Conservation (phyloP, 2,888 invertebrate genomes). For the Cabera pusaria region DNA sequence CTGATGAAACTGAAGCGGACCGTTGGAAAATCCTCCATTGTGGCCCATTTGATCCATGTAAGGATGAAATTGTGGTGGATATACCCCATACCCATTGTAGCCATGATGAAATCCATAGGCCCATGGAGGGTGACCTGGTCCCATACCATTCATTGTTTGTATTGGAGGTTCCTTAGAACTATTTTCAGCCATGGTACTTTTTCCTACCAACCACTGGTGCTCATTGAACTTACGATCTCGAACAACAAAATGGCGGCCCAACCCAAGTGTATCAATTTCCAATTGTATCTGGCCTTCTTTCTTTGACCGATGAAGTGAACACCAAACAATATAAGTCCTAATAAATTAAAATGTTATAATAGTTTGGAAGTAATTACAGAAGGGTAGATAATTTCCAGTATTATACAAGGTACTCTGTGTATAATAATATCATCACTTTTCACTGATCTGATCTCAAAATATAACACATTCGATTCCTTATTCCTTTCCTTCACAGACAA, state of each 20-base stretch:
- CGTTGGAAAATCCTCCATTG: slow-evolving; percentile 51
- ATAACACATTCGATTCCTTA: no score
- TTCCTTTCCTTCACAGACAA: no score
- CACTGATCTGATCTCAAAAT: no score
- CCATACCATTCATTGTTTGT: slow-evolving; percentile 73
- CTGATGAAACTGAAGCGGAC: slow-evolving; percentile 59
- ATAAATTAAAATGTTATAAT: no score
- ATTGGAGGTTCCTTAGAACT: slow-evolving; percentile 71
- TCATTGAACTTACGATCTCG: slow-evolving; percentile 18
- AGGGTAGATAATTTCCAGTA: no score
- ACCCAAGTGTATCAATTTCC: no score
- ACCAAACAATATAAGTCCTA: no score
- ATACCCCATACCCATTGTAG: slow-evolving; percentile 71
- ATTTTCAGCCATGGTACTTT: slow-evolving; percentile 64
- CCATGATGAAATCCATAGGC: slow-evolving; percentile 68
- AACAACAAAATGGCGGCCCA: slow-evolving; percentile 54
- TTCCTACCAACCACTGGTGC: slow-evolving; percentile 2
- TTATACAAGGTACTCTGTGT: no score
- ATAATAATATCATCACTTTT: no score
- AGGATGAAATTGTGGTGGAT: slow-evolving; percentile 77
- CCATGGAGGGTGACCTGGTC: slow-evolving; percentile 71
- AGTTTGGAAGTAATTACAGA: no score
- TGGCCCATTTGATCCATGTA: slow-evolving; percentile 73
- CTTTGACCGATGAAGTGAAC: no score
- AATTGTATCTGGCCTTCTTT: no score